Conservation (phyloP, 2,113 vertebrate species). For the Sylvilagus bachmani region DNA sequence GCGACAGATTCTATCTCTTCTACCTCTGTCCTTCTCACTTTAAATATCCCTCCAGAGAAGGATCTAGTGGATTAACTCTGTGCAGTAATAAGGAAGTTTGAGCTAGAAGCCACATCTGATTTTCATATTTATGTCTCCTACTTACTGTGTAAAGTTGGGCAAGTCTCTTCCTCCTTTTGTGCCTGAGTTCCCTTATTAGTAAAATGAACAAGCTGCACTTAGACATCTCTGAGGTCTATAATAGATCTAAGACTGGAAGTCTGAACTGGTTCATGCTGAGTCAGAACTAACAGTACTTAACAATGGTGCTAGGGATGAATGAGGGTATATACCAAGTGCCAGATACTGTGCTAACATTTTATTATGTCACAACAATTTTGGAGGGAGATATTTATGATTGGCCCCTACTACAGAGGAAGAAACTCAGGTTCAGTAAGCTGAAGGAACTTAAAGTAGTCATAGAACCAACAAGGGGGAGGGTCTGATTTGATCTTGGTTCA, state of each 20-base stretch:
- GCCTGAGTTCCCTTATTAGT: not conserved
- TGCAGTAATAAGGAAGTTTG: not conserved
- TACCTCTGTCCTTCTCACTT: not conserved
- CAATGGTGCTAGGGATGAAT: not conserved
- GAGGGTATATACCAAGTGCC: not conserved
- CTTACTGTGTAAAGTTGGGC: not conserved
- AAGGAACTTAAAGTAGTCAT: not conserved
- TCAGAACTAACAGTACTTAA: slow-evolving; percentile 22
- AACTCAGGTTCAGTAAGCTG: not conserved
- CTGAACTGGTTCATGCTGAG: not conserved
- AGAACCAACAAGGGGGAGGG: not conserved
- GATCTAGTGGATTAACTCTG: slow-evolving; percentile 4
- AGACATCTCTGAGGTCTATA: not conserved
- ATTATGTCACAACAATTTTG: not conserved
- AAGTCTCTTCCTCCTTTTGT: not conserved
- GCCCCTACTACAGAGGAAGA: not conserved
- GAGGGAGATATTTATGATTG: not conserved
- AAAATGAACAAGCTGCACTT: not conserved
- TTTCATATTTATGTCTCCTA: not conserved
- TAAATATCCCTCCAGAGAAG: not conserved
- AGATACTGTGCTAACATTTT: slow-evolving; percentile 18
- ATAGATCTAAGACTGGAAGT: slow-evolving; percentile 21
- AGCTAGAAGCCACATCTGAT: not conserved
- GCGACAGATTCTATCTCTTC: not conserved
- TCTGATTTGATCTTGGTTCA: slow-evolving; percentile 22